A percentile compares a stretch with the other conserved stretches of the same genome.
Conservation (phyloP, 2,797 vertebrate genomes). For the Malacoctenus gilli region DNA sequence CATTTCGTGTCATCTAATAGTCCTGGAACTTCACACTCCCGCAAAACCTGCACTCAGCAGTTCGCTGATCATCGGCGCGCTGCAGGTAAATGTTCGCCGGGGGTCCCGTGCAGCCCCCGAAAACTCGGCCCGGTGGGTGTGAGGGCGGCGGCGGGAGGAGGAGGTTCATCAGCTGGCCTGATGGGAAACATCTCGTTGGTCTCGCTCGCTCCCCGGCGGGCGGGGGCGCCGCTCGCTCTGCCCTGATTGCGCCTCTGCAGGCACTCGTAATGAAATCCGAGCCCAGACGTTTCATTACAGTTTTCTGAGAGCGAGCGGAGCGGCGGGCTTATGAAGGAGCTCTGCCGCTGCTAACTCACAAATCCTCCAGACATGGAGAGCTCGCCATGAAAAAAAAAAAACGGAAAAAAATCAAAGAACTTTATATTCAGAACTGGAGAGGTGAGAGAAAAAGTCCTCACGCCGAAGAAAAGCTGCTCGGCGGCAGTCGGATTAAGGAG, state of each 20-base stretch:
- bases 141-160: background rate
- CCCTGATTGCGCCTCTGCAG: constrained; percentile 8
- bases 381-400: background rate
- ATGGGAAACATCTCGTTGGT: constrained; percentile 24
- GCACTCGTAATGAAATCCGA: constrained; percentile 12
- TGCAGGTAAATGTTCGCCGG: too few species aligned
- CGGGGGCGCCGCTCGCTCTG: too few species aligned
- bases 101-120: too few species aligned
- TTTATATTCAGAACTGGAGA: background rate
- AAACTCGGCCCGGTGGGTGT: too few species aligned
- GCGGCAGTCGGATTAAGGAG: background rate
- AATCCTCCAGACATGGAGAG: background rate
- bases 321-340: background rate
- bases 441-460: too few species aligned
- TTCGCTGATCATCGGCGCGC: too few species aligned
- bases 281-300: constrained; percentile 15
- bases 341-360: background rate
- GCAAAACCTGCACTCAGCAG: too few species aligned
- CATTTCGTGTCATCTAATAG: too few species aligned
- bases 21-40: too few species aligned
- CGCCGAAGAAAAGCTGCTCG: constrained; percentile 1
- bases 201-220: background rate
- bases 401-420: background rate
- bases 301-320: background rate
- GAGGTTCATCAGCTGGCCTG: background rate